A percentile compares a stretch with the other conserved stretches of the same genome.
Evolutionary conservation across 2,797 vertebrate species (phyloP).

Genomic region (Crax fasciolata): DNA sequence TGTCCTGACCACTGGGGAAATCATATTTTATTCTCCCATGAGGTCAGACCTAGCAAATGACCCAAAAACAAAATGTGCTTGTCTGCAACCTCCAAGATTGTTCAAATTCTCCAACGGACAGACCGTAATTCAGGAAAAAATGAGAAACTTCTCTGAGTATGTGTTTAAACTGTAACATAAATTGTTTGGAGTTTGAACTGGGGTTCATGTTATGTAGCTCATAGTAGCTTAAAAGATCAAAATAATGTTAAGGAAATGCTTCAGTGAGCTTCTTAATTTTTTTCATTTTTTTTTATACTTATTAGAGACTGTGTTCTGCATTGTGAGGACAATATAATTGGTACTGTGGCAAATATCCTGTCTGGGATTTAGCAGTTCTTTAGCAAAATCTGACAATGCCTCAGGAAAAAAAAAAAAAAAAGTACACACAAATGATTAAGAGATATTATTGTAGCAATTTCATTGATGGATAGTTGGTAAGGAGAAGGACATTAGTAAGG

Average conservation of each 20-base stretch:
- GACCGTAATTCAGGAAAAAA: neutral
- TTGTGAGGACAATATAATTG: neutral
- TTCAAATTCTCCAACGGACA: neutral
- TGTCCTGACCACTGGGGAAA: neutral
- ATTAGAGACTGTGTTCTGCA: neutral
- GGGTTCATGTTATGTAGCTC: neutral
- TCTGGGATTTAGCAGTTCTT: neutral
- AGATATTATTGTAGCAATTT: conserved; percentile 14
- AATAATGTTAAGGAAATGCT: neutral
- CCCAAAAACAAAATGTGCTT: neutral
- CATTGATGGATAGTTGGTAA: neutral
- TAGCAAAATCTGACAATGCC: neutral
- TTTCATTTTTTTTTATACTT: neutral
- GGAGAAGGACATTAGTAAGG: neutral
- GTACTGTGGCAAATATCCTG: neutral
- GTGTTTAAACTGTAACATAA: neutral
- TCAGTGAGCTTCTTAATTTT: neutral
- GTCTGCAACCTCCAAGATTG: neutral
- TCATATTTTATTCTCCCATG: neutral
- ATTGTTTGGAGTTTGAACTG: neutral
- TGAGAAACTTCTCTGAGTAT: neutral
- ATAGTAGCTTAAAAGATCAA: neutral
- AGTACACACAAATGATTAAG: neutral
- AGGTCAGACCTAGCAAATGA: neutral
- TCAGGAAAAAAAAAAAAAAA: neutral